phyloP scores from a whole-genome alignment of 2,797 vertebrate genomes.

The Paedocypris micromegethes region DNA sequence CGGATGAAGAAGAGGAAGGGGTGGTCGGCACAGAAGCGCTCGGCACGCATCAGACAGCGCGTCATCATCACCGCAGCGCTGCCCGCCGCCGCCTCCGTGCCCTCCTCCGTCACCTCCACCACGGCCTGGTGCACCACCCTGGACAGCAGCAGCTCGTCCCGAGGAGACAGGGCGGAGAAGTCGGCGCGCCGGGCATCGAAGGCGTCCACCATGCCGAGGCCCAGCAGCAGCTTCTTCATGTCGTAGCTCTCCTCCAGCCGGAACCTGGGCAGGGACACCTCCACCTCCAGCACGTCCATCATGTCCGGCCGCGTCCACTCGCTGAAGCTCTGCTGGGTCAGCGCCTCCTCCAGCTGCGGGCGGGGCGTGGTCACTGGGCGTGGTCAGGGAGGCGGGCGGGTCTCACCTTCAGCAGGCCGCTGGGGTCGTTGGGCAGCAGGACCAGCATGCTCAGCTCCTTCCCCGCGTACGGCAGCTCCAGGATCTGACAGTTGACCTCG shows the following conservation, averaged over 20 bases:
- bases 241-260: slow-evolving; percentile 79
- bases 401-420: slow-evolving; percentile 71
- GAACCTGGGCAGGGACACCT: slow-evolving; percentile 76
- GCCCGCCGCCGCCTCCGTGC: slow-evolving; percentile 81
- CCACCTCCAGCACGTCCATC: slow-evolving; percentile 67
- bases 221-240: slow-evolving; percentile 68
- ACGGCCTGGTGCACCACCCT: slow-evolving; percentile 83
- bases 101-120: slow-evolving; percentile 85
- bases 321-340: slow-evolving; percentile 75
- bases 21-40: slow-evolving; percentile 70
- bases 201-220: slow-evolving; percentile 83
- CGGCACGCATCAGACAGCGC: slow-evolving; percentile 40
- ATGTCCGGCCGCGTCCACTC: slow-evolving; percentile 76
- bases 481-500: slow-evolving; percentile 66
- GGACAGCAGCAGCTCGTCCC: slow-evolving; percentile 70
- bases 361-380: neutral
- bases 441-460: slow-evolving; percentile 81
- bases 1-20: slow-evolving; percentile 90
- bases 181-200: slow-evolving; percentile 65
- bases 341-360: slow-evolving; percentile 73
- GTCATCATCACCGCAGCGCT: slow-evolving; percentile 61
- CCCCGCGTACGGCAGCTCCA: slow-evolving; percentile 77
- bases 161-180: slow-evolving; percentile 79
- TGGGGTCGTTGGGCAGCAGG: slow-evolving; percentile 72
- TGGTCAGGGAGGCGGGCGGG: too few species aligned